Evolutionary conservation across 2,888 invertebrate species (phyloP), one percentile per base, ranked within the genome.

Genomic region (Drosophila barbarae): DNA sequence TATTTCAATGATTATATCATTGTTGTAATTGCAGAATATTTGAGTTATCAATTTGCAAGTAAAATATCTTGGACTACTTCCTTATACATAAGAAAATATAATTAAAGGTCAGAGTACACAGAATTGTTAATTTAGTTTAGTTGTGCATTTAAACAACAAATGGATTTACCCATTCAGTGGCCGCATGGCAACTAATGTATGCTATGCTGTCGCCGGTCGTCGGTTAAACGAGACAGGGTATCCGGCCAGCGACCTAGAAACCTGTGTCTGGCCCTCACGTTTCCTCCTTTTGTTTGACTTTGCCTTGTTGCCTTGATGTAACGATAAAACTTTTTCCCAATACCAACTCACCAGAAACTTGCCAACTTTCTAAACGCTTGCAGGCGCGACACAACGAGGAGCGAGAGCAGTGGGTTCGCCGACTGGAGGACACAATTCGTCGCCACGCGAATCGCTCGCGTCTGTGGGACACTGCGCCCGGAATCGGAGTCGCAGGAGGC

Each of bases 371-470:
- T 18, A 38, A 36, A 35, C 59, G 15, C 15, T 56, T 59, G 58
- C 95, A 99, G 93, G 98, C 99, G 21, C 92, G 97, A 77, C 97
- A 98, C 90, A 94, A 95, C 13, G 95, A 96, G 56, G 99, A 99
- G 88, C 92, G 99, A 53, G 98, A 99, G 88, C 93, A 95, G 76
- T 99, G 99, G 99, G 96, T 99, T 60, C 93, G 96, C 39, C 96
- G 96, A 41, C 90, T 99, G 69, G 98, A 99, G 90, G 97, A 97
- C 88, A 97, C 98, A 36, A 98, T 99, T 88, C 90, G 94, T 56
- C 91, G 96, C 72, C 97, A 98, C 90, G 93, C 93, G 52, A 92
- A 91, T 86, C 91, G 93, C 86, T 84, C 79, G 51, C 86, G 89
- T 56, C 73, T 88, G 54, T 89, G 88, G 88, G 89, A 89, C 70